Evolutionary conservation across 2,888 invertebrate species (phyloP), one percentile per base, ranked within the genome.

Genomic region (Scaeva pyrastri): DNA sequence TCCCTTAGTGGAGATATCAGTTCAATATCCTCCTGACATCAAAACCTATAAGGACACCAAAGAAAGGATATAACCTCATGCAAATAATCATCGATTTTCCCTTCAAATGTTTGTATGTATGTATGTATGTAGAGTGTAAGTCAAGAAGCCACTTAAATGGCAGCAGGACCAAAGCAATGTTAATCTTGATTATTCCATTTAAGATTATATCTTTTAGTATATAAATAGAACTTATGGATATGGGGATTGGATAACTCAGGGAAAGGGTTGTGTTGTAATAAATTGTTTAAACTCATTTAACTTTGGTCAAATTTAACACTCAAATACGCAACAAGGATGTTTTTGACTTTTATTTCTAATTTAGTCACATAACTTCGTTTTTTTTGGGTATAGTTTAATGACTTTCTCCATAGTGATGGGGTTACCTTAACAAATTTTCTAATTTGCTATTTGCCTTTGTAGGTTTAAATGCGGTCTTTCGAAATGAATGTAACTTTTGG

Each of bases 241-340:
- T 31, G 31, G 8, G 8, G 8, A 7, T 2, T 31, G 31, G 5
- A 23, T 12, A 21, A n/a, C 11, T 16, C 14, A 5, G 23, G 45
- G 43, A 71, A n/a, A 71, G 50, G 68, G 21, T 41, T 60, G 12
- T 11, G 5, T 21, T 52, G 73, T 78, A 78, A 83, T 71, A 73
- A 72, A 82, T 64, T 78, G 60, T 73, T 77, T 77, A 52, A 56
- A 73, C 68, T 74, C 66, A 83, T 78, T 83, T 31, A 83, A 68
- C 68, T 78, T 82, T 78, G 60, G 26, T 55, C 73, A 70, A 73
- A 78, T 77, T 73, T 60, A 16, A 68, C 72, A 60, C 77, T 45
- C 66, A 58, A 82, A 77, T 82, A 76, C 19, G 16, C 41, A 31
- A 64, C 21, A 43, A 52, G 31, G 23, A 14, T 45, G 52, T 19